Evolutionary conservation across 1,140 invertebrate genomes (phyloP).

Genomic region (Camponotus floridanus): DNA sequence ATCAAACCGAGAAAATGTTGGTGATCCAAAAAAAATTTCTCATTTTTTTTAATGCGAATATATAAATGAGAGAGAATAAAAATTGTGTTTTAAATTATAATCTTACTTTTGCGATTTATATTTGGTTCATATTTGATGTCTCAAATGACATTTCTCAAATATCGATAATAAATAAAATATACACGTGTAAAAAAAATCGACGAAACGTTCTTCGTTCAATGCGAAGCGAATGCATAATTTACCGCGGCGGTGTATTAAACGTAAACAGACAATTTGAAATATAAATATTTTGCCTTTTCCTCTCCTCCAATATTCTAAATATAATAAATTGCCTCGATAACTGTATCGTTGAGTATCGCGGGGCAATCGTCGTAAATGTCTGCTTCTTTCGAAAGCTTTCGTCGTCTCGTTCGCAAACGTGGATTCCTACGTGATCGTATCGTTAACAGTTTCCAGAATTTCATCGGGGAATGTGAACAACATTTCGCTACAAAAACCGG

Average conservation of each 20-base stretch:
- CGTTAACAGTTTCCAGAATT: constrained; percentile 51
- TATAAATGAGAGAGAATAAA: background rate
- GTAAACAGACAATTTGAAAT: constrained; percentile 52
- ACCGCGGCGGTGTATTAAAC: constrained; percentile 1
- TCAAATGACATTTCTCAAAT: constrained; percentile 16
- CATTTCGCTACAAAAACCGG: constrained; percentile 43
- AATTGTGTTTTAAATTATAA: constrained; percentile 11
- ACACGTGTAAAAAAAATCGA: background rate
- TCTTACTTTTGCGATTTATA: background rate
- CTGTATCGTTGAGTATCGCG: background rate
- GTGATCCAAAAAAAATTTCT: background rate
- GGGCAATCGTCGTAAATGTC: constrained; percentile 45
- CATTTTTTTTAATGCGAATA: background rate
- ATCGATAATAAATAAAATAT: constrained; percentile 27
- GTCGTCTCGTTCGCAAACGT: background rate
- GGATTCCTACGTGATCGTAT: background rate
- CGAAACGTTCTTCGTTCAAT: background rate
- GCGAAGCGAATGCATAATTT: background rate
- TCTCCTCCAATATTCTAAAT: constrained; percentile 22
- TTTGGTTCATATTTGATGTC: background rate
- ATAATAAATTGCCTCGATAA: constrained; percentile 23
- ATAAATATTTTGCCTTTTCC: constrained; percentile 26
- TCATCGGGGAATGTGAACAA: constrained; percentile 10
- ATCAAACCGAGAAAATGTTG: background rate
- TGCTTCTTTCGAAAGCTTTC: background rate